Evolutionary conservation across 2,113 vertebrate species (phyloP), one percentile per base, ranked within the genome.

Genomic region (Pristiophorus japonicus): DNA sequence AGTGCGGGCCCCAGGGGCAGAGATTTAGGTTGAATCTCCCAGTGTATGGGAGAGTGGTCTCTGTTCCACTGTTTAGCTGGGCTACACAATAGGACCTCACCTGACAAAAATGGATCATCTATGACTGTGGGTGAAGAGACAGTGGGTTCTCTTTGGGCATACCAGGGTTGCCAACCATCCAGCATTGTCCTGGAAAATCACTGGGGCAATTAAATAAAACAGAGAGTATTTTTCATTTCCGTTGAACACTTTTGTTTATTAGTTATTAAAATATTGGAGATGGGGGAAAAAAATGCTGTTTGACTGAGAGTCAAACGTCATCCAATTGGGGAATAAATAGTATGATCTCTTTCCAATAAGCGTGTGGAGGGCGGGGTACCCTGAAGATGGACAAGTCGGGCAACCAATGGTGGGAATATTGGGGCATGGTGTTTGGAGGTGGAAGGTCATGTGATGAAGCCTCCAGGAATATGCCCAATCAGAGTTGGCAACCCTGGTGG

Each of bases 71-170:
- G 2, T 78, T 14, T 78, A n/a, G 27, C 30, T 70, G 66, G 67
- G 27, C 27, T 7, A 24, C 6, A 7, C 67, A 70, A 7, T 70
- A 6, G 75, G 75, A 81, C 5, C n/a, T 38, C 75, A 18, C 14
- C 75, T 81, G 75, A 81, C n/a, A 81, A 81, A 81, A 81, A 81
- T 81, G 75, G n/a, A 81, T 81, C 75, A 81, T 81, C n/a, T 16
- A 14, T 81, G n/a, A 81, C n/a, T 81, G 4, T 8, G 16, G n/a
- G 75, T 18, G n/a, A n/a, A 18, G n/a, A 81, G n/a, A 38, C 38
- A 18, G 16, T 18, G n/a, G 34, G 12, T 42, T 18, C 14, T n/a
- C 16, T 81, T 14, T 62, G 88, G 59, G 59, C 11, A 0, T 12
- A 59, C 87, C 16, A 16, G 12, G 51, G 27, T 90, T 62, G 84